A percentile compares a stretch with the other conserved stretches of the same genome.
phyloP scores from a whole-genome alignment of 2,113 vertebrate genomes.

The Upupa epops region DNA sequence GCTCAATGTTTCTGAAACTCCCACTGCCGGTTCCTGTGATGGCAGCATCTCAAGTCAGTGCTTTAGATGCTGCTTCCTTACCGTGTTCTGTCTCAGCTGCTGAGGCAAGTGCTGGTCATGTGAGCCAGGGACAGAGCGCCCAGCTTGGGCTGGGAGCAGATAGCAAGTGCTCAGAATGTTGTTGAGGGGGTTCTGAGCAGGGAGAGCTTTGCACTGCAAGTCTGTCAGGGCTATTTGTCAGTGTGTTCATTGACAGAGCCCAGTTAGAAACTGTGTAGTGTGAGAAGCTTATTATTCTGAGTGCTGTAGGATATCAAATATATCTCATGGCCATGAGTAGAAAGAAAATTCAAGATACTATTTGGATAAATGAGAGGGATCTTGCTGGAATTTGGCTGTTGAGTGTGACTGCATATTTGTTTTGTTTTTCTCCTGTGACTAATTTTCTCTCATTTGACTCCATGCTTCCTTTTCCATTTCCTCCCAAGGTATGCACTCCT shows the following conservation, averaged over 20 bases:
- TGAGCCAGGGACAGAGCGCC: fast-evolving
- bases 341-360: not conserved
- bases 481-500: constrained; percentile 69
- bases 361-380: not conserved
- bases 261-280: not conserved
- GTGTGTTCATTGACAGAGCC: not conserved
- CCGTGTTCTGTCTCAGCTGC: not conserved
- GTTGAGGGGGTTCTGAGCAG: not conserved
- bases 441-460: constrained; percentile 72
- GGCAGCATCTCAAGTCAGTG: constrained; percentile 11
- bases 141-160: not conserved
- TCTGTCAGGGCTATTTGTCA: not conserved
- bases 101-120: fast-evolving
- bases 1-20: not conserved
- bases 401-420: constrained; percentile 24
- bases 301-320: not conserved
- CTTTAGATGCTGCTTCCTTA: not conserved
- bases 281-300: not conserved
- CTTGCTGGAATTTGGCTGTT: constrained; percentile 16
- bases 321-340: not conserved
- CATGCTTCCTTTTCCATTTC: constrained; percentile 64
- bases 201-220: not conserved
- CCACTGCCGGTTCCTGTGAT: constrained; percentile 36
- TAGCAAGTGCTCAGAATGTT: not conserved
- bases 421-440: constrained; percentile 50